Base-by-base conservation (phyloP, 2,888 invertebrate genomes). In the Cremastobaeus sp. region DNA sequence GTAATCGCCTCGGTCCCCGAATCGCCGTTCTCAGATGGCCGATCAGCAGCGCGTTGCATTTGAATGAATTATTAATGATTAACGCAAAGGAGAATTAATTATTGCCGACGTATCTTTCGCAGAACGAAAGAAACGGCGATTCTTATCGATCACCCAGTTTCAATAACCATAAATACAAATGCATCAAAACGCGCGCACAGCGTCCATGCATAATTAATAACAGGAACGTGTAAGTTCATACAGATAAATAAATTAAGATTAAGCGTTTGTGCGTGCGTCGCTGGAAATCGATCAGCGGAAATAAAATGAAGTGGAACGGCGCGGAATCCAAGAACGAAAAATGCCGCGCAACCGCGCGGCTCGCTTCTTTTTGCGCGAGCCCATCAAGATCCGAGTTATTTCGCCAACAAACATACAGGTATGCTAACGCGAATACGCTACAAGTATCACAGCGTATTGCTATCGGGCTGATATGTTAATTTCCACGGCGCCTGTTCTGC, bases 401-500 rank as follows among this genome's bases (percentile, higher is more conserved):
- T 75, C 55, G 50, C 57, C 68, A 64, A 71, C 75, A 64, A 71
- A 68, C 71, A 48, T 70, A 71, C 60, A 70, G 75, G 75, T 75
- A 75, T 64, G 75, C 71, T 68, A 71, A 75, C 75, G 64, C 59
- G 75, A 54, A 70, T 75, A 64, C 71, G 71, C 70, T 66, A 65
- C 65, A 76, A 73, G 70, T 74, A 80, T 73, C 77, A 71, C 71
- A 77, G 77, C 78, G 77, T 78, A 70, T 70, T 77, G 78, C 80
- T 84, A 85, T 84, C 84, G 81, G 78, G 74, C 79, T 81, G 82
- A 85, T 85, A 85, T 85, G 85, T 84, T 85, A 84, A 85, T 85
- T 83, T 82, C 74, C 66, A 73, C 77, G 83, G 81, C 82, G 80
- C 80, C 80, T 77, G 75, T 78, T 77, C 76, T 76, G 64, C 77